phyloP scores from a whole-genome alignment of 1,140 invertebrate species.

The Drosophila yakuba region DNA sequence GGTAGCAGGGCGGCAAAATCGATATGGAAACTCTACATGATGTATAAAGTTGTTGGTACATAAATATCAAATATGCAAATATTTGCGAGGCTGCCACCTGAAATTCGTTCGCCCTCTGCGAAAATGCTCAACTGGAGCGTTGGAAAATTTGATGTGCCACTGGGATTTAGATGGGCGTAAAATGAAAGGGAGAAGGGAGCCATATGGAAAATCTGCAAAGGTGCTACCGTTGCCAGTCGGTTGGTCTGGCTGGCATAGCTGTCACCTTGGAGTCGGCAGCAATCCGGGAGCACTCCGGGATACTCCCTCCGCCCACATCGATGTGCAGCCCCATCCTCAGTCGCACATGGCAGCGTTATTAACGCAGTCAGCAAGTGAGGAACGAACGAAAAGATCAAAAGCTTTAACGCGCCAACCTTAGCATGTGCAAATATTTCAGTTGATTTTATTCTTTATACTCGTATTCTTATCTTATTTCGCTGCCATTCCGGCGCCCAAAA shows the following conservation, averaged over 20 bases:
- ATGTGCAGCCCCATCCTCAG: background rate
- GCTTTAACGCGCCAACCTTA: conserved; percentile 65
- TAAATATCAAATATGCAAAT: conserved; percentile 83
- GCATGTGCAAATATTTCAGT: conserved; percentile 79
- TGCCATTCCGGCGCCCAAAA: conserved; percentile 33
- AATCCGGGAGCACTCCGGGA: background rate
- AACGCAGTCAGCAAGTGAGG: conserved; percentile 68
- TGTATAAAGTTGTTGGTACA: conserved; percentile 74
- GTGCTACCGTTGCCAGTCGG: conserved; percentile 39
- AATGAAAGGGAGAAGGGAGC: conserved; percentile 8
- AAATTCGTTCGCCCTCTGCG: conserved; percentile 49
- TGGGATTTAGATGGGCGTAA: conserved; percentile 5
- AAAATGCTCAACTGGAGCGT: conserved; percentile 64
- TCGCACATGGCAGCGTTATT: conserved; percentile 61
- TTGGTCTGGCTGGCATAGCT: conserved; percentile 51
- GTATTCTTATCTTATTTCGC: conserved; percentile 44
- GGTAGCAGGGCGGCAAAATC: conserved; percentile 59
- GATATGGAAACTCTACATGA: conserved; percentile 73
- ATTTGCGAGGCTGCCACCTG: conserved; percentile 73
- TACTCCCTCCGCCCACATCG: conserved; percentile 6
- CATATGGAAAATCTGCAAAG: conserved; percentile 52
- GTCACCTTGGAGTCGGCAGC: conserved; percentile 62
- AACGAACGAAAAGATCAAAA: conserved; percentile 73
- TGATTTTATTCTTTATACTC: conserved; percentile 64
- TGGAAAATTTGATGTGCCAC: conserved; percentile 53